These are phyloP conservation scores for Anagyrus pseudococci DNA, from an alignment of 2,888 invertebrate genomes.

Conservation along the genomic window DNA sequence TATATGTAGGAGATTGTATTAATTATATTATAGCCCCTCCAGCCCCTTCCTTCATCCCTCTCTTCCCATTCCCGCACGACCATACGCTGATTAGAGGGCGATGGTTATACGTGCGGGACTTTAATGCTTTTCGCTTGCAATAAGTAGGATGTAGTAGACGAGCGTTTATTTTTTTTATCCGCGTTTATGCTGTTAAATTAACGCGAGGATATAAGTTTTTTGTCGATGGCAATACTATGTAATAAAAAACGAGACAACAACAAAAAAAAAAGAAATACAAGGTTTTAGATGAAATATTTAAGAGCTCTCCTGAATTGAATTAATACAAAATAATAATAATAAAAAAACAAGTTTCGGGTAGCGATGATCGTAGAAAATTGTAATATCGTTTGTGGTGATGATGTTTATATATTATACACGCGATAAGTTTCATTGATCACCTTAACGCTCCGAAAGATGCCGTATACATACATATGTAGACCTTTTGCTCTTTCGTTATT, in stretches of 20 bases:
- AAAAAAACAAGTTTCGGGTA: too few species aligned
- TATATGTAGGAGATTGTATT: conserved; percentile 18
- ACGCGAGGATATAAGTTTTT: neutral
- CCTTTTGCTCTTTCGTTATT: too few species aligned
- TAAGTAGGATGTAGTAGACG: conserved; percentile 11
- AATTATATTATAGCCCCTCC: conserved; percentile 2
- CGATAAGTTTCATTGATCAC: too few species aligned
- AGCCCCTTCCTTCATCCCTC: too few species aligned
- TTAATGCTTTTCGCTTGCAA: conserved; percentile 25
- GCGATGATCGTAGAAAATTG: conserved; percentile 5
- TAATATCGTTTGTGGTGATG: conserved; percentile 13
- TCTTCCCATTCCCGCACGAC: too few species aligned
- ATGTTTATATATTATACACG: too few species aligned
- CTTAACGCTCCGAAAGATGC: too few species aligned
- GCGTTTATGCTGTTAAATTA: neutral
- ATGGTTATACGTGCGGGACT: too few species aligned
- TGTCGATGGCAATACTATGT: conserved; percentile 18
- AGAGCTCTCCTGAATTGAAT: too few species aligned
- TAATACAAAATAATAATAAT: too few species aligned
- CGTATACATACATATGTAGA: too few species aligned
- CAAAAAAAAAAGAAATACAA: neutral
- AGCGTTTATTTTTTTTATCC: neutral
- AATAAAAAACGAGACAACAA: neutral
- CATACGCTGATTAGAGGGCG: too few species aligned
- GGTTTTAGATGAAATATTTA: neutral